Evolutionary conservation across 2,888 invertebrate genomes (phyloP).

Genomic region (Sarcophaga carnaria): DNA sequence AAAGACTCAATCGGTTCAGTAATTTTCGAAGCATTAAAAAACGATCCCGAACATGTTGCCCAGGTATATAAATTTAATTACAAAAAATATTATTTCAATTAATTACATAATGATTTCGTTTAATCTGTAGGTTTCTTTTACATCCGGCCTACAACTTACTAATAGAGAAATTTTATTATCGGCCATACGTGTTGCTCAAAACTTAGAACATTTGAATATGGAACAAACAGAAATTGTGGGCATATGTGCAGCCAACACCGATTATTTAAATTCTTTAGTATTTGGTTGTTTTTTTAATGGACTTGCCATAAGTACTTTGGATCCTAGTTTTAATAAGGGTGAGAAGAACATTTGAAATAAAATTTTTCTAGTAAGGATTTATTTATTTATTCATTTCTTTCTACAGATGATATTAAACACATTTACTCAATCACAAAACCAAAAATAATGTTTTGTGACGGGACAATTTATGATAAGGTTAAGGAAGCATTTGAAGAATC

Average conservation of each 20-base stretch:
- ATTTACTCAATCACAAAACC: constrained; percentile 72
- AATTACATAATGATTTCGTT: not conserved
- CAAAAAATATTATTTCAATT: no score
- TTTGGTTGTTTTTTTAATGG: constrained; percentile 66
- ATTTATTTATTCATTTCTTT: not conserved
- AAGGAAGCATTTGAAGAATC: constrained; percentile 66
- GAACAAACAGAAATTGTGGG: constrained; percentile 68
- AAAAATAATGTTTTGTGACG: constrained; percentile 74
- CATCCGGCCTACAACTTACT: constrained; percentile 28
- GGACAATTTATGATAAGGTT: constrained; percentile 64
- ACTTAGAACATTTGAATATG: constrained; percentile 49
- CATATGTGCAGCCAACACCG: constrained; percentile 66
- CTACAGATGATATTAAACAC: constrained; percentile 72
- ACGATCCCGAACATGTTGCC: constrained; percentile 25
- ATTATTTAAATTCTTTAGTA: constrained; percentile 66
- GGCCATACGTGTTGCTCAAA: constrained; percentile 46
- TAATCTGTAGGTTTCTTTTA: constrained; percentile 40
- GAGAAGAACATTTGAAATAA: not conserved
- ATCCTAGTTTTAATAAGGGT: constrained; percentile 64
- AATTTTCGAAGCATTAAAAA: constrained; percentile 43
- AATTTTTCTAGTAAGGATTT: not conserved
- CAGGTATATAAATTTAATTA: constrained; percentile 66
- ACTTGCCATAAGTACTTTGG: constrained; percentile 64
- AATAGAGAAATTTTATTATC: constrained; percentile 41
- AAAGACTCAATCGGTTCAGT: constrained; percentile 33